Percentiles rank a stretch among this genome's conserved stretches.
Evolutionary conservation across 2,888 invertebrate genomes (phyloP).

Genomic region (Megastigmus dorsalis): DNA sequence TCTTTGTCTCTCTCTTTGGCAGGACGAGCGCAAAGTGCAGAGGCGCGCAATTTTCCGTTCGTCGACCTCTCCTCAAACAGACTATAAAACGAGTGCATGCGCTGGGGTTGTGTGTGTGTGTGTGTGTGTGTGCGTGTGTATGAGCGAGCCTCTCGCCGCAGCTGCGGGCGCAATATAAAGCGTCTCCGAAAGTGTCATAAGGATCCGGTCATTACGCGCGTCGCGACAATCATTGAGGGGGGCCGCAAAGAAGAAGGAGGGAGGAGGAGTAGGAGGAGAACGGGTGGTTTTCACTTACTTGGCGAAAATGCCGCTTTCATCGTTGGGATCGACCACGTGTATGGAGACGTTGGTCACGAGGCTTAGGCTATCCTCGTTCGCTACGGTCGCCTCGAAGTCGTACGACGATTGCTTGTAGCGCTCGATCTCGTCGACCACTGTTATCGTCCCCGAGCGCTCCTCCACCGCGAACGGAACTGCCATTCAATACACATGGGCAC

Average conservation of each 20-base stretch:
- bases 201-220: conserved; percentile 20
- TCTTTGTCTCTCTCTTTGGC: no score
- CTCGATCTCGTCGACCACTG: conserved; percentile 85
- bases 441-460: conserved; percentile 90
- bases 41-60: no score
- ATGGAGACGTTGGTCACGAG: conserved; percentile 89
- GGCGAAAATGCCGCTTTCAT: conserved; percentile 81
- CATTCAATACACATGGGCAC: no score
- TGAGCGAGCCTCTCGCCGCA: no score
- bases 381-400: conserved; percentile 89
- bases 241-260: no score
- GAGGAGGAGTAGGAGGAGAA: no score
- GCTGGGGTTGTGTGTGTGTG: no score
- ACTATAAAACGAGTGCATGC: no score
- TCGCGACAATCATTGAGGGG: no score
- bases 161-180: background rate
- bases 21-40: no score
- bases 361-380: conserved; percentile 79
- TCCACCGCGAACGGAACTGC: conserved; percentile 94
- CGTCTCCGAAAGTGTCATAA: conserved; percentile 13
- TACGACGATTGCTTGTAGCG: conserved; percentile 83
- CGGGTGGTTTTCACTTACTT: conserved; percentile 78
- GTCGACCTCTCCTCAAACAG: no score
- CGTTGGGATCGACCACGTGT: conserved; percentile 86
- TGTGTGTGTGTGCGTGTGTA: background rate